These are phyloP conservation scores for Drosophila burlai DNA, from an alignment of 1,140 invertebrate genomes.

Conservation along the genomic window DNA sequence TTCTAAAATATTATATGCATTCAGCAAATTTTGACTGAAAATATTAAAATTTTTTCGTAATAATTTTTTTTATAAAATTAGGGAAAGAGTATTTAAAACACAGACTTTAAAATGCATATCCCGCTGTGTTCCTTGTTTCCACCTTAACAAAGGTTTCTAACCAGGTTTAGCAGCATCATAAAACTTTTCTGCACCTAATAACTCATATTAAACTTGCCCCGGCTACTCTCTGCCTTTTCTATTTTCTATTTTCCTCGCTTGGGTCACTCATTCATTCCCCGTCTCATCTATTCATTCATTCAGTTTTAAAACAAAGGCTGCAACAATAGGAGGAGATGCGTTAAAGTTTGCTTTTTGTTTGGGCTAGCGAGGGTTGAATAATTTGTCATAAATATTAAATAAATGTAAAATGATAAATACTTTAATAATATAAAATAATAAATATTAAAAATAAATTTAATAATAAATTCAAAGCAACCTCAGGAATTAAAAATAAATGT, in stretches of 20 bases:
- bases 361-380: background rate
- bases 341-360: conserved; percentile 28
- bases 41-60: background rate
- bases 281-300: conserved; percentile 56
- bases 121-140: background rate
- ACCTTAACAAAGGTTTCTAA: conserved; percentile 31
- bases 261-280: conserved; percentile 41
- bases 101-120: background rate
- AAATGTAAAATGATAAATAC: background rate
- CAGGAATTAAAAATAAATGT: background rate
- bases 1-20: background rate
- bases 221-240: conserved; percentile 9
- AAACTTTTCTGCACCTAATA: conserved; percentile 80
- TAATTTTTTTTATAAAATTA: too few relatives aligned
- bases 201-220: conserved; percentile 78
- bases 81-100: conserved; percentile 7
- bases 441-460: background rate
- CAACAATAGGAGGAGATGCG: conserved; percentile 16
- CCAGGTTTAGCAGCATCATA: conserved; percentile 50
- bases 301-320: conserved; percentile 57
- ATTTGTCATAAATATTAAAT: background rate
- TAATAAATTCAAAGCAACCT: background rate
- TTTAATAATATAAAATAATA: background rate
- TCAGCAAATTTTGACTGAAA: background rate
- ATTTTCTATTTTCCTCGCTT: conserved; percentile 11